These are phyloP conservation scores for Alosa sapidissima DNA, from an alignment of 2,797 vertebrate genomes.

Conservation along the genomic window DNA sequence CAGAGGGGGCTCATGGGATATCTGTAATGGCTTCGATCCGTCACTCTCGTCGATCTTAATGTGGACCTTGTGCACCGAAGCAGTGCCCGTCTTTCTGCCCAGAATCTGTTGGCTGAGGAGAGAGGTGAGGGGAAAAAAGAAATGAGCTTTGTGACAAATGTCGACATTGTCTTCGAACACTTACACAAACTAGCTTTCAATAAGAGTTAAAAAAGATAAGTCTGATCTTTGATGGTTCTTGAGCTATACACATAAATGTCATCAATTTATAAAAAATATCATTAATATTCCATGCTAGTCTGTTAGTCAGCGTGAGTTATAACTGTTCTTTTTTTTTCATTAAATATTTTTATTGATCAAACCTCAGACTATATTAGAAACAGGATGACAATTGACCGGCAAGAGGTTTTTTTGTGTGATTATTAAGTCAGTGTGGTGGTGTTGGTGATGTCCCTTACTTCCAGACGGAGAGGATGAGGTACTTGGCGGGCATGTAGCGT, in stretches of 20 bases:
- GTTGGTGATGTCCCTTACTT: slow-evolving; percentile 80
- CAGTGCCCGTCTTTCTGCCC: slow-evolving; percentile 93
- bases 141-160: not conserved
- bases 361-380: no score
- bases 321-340: not conserved
- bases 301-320: not conserved
- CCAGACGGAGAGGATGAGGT: slow-evolving; percentile 94
- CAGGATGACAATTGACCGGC: no score
- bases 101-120: slow-evolving; percentile 89
- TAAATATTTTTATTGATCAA: no score
- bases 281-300: not conserved
- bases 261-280: not conserved
- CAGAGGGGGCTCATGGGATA: slow-evolving; percentile 95
- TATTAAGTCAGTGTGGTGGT: not conserved
- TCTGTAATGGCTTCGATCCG: slow-evolving; percentile 96
- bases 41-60: slow-evolving; percentile 96
- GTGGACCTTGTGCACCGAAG: slow-evolving; percentile 94
- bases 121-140: not conserved
- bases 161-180: not conserved
- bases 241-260: not conserved
- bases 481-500: slow-evolving; percentile 91
- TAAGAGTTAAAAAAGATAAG: no score
- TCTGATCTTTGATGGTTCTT: not conserved
- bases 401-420: no score
- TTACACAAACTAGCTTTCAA: not conserved